Conservation (phyloP, 2,113 vertebrate species). For the Lagenorhynchus albirostris region DNA sequence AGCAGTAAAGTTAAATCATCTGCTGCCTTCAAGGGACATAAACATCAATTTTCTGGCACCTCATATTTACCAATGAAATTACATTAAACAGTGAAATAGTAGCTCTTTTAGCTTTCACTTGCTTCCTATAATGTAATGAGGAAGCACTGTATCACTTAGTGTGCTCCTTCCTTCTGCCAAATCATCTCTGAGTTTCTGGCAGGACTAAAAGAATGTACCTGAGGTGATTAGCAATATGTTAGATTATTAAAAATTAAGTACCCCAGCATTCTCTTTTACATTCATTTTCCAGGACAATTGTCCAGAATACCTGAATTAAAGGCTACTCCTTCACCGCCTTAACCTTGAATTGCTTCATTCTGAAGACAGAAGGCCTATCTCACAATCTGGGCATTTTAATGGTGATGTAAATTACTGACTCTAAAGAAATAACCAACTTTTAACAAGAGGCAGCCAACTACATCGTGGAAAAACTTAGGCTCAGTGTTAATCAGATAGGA, state of each 20-base stretch:
- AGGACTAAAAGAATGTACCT: neutral
- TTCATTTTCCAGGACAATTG: neutral
- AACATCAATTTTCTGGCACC: neutral
- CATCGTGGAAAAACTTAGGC: neutral
- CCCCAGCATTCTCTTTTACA: neutral
- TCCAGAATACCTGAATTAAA: neutral
- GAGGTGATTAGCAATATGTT: neutral
- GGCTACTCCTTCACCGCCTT: neutral
- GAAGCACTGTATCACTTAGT: neutral
- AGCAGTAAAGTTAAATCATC: neutral
- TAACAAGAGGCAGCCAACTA: neutral
- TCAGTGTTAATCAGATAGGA: neutral
- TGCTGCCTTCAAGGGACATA: neutral
- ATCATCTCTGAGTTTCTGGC: neutral
- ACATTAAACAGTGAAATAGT: conserved; percentile 8
- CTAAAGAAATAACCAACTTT: neutral
- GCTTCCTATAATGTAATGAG: neutral
- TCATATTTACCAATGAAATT: neutral
- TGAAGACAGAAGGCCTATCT: neutral
- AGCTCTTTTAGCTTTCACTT: neutral
- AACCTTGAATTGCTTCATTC: neutral
- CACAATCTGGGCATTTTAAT: neutral
- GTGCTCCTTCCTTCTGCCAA: neutral
- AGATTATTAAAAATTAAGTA: neutral
- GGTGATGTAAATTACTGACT: neutral